Base-by-base conservation (phyloP, 92 coral and sea anemone genomes). In the Porites divaricata region DNA sequence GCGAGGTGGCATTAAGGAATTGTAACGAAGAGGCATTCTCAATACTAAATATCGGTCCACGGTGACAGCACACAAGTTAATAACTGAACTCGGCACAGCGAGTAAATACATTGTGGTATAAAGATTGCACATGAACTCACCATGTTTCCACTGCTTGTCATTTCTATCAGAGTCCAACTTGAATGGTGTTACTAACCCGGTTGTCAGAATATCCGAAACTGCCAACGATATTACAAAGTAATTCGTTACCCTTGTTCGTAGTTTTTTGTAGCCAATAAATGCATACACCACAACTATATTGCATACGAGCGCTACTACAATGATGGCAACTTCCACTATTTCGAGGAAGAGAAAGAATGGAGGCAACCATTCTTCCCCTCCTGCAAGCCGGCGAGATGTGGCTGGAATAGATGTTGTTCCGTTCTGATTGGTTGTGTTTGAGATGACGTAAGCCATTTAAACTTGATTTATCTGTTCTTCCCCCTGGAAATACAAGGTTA, bases 61-160 rank as follows among this genome's bases (percentile, higher is more conserved):
- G 2, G 98, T 94, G 65, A 94, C 95, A 9, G 98, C 98, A 28
- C 95, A 91, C 48, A 94, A 86, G 78, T 94, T 94, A n/a, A 94
- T 94, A 15, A 94, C 79, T 6, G 98, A 90, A 13, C 96, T 93
- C 19, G 98, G 98, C 15, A 85, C 90, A 26, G 81, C 90, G 15
- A 94, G 90, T 48, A 94, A 88, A 64, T 89, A 90, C 85, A 94
- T 79, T 14, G 95, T 89, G 41, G 94, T 84, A 90, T 91, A 94
- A n/a, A 94, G 63, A 20, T 66, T 83, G 75, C 98, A 94, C 87
- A 90, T 76, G 50, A 89, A 72, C 79, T 72, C 89, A 1, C 98
- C 98, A 51, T 94, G 92, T 4, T 70, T 72, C 98, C 98, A 94
- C 8, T n/a, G n/a, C n/a, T 25, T 2, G 2, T 67, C n/a, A 57